phyloP scores from a whole-genome alignment of 2,113 vertebrate genomes.

The Sander lucioperca region DNA sequence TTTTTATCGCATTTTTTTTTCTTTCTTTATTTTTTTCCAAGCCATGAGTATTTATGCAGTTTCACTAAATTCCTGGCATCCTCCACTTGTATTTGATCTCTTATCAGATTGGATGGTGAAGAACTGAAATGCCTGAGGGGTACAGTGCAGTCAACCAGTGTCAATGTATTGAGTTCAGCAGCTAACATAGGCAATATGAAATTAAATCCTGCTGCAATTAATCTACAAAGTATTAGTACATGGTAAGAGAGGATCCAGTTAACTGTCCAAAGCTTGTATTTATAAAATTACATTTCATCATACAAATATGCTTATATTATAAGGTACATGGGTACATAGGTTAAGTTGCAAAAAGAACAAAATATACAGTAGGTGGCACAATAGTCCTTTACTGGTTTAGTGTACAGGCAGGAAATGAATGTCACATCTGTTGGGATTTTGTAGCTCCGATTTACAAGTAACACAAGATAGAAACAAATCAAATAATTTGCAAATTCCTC shows the following conservation, averaged over 20 bases:
- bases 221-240: background rate
- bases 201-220: background rate
- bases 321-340: background rate
- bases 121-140: background rate
- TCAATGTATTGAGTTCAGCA: background rate
- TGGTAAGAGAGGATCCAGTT: background rate
- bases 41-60: background rate
- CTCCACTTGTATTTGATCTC: background rate
- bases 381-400: background rate
- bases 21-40: background rate
- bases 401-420: background rate
- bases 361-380: background rate
- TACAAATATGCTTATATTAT: background rate
- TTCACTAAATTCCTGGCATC: background rate
- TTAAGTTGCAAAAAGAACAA: background rate
- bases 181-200: background rate
- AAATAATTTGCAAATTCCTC: background rate
- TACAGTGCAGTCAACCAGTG: background rate
- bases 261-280: background rate
- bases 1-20: background rate
- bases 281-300: background rate
- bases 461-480: background rate
- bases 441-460: background rate
- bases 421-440: background rate
- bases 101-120: background rate